Conservation (phyloP, 2,888 invertebrate species). For the Andrena trimmerana region DNA sequence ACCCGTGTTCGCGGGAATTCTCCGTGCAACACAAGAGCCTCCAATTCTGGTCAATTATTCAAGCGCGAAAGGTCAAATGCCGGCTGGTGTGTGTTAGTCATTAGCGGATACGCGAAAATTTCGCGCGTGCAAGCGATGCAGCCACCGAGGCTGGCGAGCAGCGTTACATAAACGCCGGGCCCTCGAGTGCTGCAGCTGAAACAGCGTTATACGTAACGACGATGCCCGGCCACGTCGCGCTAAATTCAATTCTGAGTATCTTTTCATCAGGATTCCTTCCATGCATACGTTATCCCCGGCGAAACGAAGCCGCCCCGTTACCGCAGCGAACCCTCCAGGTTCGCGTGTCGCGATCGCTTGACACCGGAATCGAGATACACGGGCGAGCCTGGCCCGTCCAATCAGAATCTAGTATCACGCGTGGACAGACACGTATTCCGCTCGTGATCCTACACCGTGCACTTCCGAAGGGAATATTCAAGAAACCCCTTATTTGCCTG, state of each 20-base stretch:
- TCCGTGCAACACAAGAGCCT: background rate
- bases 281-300: slow-evolving; percentile 67
- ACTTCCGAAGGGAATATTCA: slow-evolving; percentile 35
- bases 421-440: slow-evolving; percentile 42
- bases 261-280: slow-evolving; percentile 74
- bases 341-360: background rate
- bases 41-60: slow-evolving; percentile 34
- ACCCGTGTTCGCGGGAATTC: background rate
- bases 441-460: slow-evolving; percentile 14
- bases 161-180: slow-evolving; percentile 59
- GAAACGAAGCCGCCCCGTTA: slow-evolving; percentile 42
- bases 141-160: slow-evolving; percentile 33
- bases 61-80: slow-evolving; percentile 26
- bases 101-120: slow-evolving; percentile 38
- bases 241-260: slow-evolving; percentile 76
- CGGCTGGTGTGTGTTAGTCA: slow-evolving; percentile 9
- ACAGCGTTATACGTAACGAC: slow-evolving; percentile 53
- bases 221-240: slow-evolving; percentile 46
- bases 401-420: slow-evolving; percentile 35
- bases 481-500: slow-evolving; percentile 28
- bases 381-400: slow-evolving; percentile 9
- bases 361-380: slow-evolving; percentile 36
- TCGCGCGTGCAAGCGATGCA: slow-evolving; percentile 21
- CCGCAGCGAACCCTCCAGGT: background rate
- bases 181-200: slow-evolving; percentile 52